Evolutionary conservation across 2,888 invertebrate species (phyloP).

Genomic region (Dasypolia templi): DNA sequence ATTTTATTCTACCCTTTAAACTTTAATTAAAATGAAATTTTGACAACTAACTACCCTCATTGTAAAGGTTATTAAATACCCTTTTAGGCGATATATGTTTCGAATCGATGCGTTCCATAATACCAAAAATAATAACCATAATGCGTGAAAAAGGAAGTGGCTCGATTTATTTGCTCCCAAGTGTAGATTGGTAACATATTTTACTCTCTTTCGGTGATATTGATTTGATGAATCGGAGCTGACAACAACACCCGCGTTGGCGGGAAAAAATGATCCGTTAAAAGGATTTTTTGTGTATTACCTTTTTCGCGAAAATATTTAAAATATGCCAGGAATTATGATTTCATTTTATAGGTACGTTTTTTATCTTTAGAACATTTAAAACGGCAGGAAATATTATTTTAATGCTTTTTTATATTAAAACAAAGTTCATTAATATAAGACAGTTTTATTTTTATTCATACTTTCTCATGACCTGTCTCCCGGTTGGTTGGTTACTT

Average conservation of each 20-base stretch:
- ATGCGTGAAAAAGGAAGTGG: too few relatives aligned
- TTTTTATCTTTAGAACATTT: neutral
- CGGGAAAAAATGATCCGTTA: conserved; percentile 27
- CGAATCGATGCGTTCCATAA: too few relatives aligned
- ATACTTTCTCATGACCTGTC: neutral
- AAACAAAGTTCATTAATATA: neutral
- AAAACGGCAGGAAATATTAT: neutral
- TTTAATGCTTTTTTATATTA: neutral
- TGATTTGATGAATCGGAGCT: conserved; percentile 46
- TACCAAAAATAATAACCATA: too few relatives aligned
- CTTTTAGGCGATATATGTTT: too few relatives aligned
- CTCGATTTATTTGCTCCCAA: too few relatives aligned
- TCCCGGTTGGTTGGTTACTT: neutral
- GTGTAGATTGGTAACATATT: conserved; percentile 24
- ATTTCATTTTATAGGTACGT: too few relatives aligned
- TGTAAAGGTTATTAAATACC: too few relatives aligned
- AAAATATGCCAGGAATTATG: neutral
- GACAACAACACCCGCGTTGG: conserved; percentile 12
- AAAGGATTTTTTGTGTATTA: conserved; percentile 11
- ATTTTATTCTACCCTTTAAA: too few relatives aligned
- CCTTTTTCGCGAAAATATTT: neutral
- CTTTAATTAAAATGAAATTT: too few relatives aligned
- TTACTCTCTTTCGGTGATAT: conserved; percentile 26
- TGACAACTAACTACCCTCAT: too few relatives aligned
- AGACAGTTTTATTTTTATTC: neutral